A percentile compares a stretch with the other conserved stretches of the same genome.
These are phyloP conservation scores for Leguminivora glycinivorella DNA, from an alignment of 1,140 invertebrate genomes.

Conservation along the genomic window DNA sequence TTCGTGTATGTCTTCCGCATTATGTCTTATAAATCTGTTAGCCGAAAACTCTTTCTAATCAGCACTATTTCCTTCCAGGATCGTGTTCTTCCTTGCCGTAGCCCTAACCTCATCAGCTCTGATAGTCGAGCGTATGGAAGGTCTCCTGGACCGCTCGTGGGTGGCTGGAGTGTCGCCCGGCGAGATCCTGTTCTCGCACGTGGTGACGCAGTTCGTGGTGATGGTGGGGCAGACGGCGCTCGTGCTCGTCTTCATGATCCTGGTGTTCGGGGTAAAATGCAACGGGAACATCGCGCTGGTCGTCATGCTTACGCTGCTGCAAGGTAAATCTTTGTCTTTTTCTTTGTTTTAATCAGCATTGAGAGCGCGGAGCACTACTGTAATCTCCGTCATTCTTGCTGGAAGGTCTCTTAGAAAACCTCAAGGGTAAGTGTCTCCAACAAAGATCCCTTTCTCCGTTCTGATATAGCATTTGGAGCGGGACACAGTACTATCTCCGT, in stretches of 20 bases:
- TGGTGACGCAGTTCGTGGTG: constrained; percentile 95
- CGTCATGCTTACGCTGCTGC: constrained; percentile 89
- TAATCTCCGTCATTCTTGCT: no score
- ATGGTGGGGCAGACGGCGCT: constrained; percentile 95
- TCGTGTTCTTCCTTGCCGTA: constrained; percentile 95
- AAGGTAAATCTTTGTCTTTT: constrained; percentile 78
- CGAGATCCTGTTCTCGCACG: constrained; percentile 95
- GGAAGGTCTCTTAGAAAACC: no score
- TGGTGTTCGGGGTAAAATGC: constrained; percentile 92
- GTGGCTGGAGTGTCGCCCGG: constrained; percentile 92
- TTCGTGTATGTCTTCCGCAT: no score
- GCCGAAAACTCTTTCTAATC: background rate
- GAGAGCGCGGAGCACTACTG: no score
- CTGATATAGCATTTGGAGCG: no score
- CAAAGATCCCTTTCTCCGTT: no score
- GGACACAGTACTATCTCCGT: no score
- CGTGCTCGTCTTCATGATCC: constrained; percentile 93
- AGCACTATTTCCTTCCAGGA: constrained; percentile 79
- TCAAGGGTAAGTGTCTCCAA: no score
- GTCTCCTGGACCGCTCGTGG: constrained; percentile 93
- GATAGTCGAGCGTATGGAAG: constrained; percentile 93
- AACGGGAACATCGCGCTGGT: constrained; percentile 92
- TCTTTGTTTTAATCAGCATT: background rate
- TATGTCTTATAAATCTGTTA: no score
- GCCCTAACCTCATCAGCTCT: constrained; percentile 95